Evolutionary conservation across 2,797 vertebrate genomes (phyloP), one percentile per base, ranked within the genome.

Genomic region (Atherinosoma microstoma): DNA sequence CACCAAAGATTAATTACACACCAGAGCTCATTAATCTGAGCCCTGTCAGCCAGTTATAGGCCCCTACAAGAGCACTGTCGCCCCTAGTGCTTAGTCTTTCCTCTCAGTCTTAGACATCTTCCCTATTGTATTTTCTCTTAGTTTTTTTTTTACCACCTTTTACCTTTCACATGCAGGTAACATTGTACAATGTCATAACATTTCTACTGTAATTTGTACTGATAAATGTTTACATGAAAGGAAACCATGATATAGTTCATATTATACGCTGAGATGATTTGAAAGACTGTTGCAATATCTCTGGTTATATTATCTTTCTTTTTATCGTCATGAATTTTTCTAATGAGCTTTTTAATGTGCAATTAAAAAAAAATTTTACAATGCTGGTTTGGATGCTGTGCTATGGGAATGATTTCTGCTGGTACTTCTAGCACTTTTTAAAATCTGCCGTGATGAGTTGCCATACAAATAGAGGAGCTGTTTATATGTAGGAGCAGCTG

Each of bases 1-100:
- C 24, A 38, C 77, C 75, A 75, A 59, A 85, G 87, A 91, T 89
- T 89, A 83, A 91, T 89, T 85, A 88, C 83, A 82, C 83, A 64
- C 56, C 53, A 67, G 56, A 6, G 24, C 70, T 84, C 85, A 86
- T 89, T 90, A 86, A 89, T 91, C 83, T 65, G 61, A 90, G 81
- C 32, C 67, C 70, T 18, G 60, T 85, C 87, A 83, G 79, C 16
- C 70, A 49, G 75, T 70, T 83, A 57, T 15, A 73, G 76, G 34
- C 38, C 38, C 78, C 47, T 61, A 49, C 71, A 69, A 45, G 68
- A 80, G 75, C 71, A 76, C n/a, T 15, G 1, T 58, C 40, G 7
- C 32, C 67, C 29, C 60, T 63, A 57, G 5, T 2, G 1, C 58
- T 64, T 40, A 35, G 29, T 45, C 62, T 69, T 38, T 58, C 20